Evolutionary conservation across 2,797 vertebrate genomes (phyloP), one percentile per base, ranked within the genome.

Genomic region (Chelidonichthys spinosus): DNA sequence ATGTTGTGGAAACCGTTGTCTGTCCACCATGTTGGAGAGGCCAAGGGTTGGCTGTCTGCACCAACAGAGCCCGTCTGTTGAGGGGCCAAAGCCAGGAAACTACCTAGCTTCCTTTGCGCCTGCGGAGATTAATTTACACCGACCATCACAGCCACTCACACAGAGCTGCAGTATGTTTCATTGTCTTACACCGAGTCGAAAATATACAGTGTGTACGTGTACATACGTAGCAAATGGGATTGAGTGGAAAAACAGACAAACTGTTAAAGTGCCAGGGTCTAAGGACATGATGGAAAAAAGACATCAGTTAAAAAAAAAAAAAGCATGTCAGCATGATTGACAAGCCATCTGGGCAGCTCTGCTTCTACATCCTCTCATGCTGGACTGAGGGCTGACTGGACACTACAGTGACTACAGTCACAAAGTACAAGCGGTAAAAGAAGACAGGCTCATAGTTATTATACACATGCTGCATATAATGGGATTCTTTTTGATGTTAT

Each of bases 11-110:
- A 86, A 82, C 70, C 78, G 84, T 81, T 89, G 86, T 91, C 84
- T 79, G 79, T 90, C 86, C 84, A 55, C 73, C 83, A 69, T 80
- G 90, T 82, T 86, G 85, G 79, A 90, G 79, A 64, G 86, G 86
- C 83, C 73, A 78, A 68, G 65, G 78, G 78, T 80, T 83, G 79
- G 83, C 83, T 78, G 84, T 90, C 86, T 89, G 86, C 81, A 86
- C 87, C 87, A 88, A 89, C 89, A 89, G 84, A 90, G 90, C 70
- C 91, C 89, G 69, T 94, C 91, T 93, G 92, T 92, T 92, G 73
- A 78, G 54, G 83, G 66, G 61, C 58, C 32, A 46, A 74, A 81
- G 91, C 92, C 92, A 93, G 90, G 78, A 91, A 92, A 90, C 81
- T 82, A 90, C 88, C 86, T 86, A 79, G 87, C 90, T 92, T 91